Conservation (phyloP, 2,888 invertebrate genomes). For the Gastracanthus pulcherrimus region DNA sequence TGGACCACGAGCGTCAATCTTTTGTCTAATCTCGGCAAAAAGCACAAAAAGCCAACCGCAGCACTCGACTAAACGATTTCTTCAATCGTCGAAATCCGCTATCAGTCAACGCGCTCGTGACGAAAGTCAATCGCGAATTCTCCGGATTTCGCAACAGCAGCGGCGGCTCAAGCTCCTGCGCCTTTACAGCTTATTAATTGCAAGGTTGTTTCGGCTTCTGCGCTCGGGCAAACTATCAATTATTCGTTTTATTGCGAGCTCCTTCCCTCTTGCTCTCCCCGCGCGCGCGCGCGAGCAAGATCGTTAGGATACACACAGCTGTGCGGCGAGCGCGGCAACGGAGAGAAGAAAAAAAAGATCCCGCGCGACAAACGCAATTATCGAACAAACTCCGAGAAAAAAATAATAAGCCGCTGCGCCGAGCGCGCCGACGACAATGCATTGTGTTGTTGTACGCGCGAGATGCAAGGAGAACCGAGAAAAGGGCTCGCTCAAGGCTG, state of each 20-base stretch:
- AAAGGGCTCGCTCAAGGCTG: neutral
- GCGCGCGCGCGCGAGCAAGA: neutral
- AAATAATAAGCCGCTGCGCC: neutral
- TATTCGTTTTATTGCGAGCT: slow-evolving; percentile 44
- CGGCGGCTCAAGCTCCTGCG: neutral
- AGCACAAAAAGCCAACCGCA: neutral
- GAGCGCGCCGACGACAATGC: neutral
- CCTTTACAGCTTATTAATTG: slow-evolving; percentile 41
- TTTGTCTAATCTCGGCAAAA: neutral
- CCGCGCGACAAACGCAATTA: slow-evolving; percentile 7
- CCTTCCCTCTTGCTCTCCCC: neutral
- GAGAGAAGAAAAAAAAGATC: neutral
- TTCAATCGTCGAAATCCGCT: slow-evolving; percentile 14
- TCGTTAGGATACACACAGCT: neutral
- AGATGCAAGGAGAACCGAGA: neutral
- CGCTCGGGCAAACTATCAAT: slow-evolving; percentile 27
- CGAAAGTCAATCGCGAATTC: slow-evolving; percentile 23
- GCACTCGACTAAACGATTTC: slow-evolving; percentile 2
- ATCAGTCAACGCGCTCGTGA: slow-evolving; percentile 1
- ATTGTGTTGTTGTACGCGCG: no score
- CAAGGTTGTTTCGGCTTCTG: slow-evolving; percentile 40
- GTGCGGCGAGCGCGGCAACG: neutral
- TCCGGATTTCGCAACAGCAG: slow-evolving; percentile 29
- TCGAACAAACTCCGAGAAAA: neutral
- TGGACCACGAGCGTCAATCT: no score